These are phyloP conservation scores for Festucalex cinctus DNA, from an alignment of 2,113 vertebrate species.

Conservation along the genomic window DNA sequence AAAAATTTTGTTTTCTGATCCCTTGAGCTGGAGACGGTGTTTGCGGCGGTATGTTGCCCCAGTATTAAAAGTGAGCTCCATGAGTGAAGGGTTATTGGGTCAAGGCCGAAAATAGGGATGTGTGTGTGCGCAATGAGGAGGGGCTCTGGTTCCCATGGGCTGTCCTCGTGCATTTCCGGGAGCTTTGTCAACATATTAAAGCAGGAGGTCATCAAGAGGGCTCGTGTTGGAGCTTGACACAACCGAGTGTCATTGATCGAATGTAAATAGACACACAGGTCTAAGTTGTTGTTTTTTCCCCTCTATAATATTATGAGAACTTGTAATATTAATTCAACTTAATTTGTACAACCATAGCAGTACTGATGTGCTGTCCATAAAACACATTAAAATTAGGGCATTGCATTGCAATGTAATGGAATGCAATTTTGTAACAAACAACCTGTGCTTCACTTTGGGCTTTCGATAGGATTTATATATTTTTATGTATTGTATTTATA, in stretches of 20 bases:
- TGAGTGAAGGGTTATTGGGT: slow-evolving; percentile 47
- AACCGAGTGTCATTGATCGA: slow-evolving; percentile 19
- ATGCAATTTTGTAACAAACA: too few species aligned
- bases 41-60: slow-evolving; percentile 23
- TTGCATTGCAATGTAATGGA: too few species aligned
- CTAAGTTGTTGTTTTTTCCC: background rate
- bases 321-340: background rate
- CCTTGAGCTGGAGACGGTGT: slow-evolving; percentile 5
- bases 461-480: too few species aligned
- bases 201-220: slow-evolving; percentile 3
- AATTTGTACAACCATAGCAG: too few species aligned
- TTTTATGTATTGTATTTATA: too few species aligned
- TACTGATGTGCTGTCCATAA: too few species aligned
- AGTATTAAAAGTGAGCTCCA: slow-evolving; percentile 19
- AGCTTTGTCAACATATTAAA: slow-evolving; percentile 9
- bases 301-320: too few species aligned
- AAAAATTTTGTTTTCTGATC: background rate
- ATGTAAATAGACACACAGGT: slow-evolving; percentile 3
- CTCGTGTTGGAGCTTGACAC: slow-evolving; percentile 1
- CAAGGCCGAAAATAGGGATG: slow-evolving; percentile 40
- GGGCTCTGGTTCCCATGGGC: slow-evolving; percentile 37
- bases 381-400: too few species aligned
- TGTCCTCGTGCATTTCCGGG: slow-evolving; percentile 1
- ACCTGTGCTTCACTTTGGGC: too few species aligned
- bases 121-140: background rate